These are phyloP conservation scores for Otus sunia DNA, from an alignment of 2,113 vertebrate species.

Conservation along the genomic window DNA sequence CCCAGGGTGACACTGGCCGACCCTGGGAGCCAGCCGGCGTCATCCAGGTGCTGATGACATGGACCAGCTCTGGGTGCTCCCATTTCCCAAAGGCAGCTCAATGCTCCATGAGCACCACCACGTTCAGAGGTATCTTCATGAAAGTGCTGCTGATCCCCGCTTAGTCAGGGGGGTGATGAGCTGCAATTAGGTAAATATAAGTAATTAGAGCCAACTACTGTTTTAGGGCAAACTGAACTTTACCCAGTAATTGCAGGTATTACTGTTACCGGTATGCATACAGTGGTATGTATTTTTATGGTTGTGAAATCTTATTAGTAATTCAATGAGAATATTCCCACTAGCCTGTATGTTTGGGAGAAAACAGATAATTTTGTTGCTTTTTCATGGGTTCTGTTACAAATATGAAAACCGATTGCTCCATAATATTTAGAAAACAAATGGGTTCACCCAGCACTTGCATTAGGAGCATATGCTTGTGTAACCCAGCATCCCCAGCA, in stretches of 20 bases:
- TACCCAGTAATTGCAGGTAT: background rate
- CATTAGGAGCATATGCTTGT: fast-evolving
- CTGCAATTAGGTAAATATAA: background rate
- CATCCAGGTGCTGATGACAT: background rate
- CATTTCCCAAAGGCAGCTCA: background rate
- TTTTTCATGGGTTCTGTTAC: background rate
- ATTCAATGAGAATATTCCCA: background rate
- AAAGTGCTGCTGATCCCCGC: background rate
- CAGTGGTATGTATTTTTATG: background rate
- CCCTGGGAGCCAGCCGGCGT: background rate
- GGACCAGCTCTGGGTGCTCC: background rate
- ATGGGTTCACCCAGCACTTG: background rate
- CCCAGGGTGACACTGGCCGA: too few species aligned
- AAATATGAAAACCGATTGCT: background rate
- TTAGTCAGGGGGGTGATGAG: background rate
- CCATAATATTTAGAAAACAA: background rate
- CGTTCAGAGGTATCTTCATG: background rate
- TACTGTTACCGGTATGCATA: background rate
- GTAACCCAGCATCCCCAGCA: background rate
- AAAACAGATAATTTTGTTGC: background rate
- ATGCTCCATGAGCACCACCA: fast-evolving
- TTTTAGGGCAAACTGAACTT: background rate
- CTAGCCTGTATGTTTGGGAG: background rate
- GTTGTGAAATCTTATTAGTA: background rate
- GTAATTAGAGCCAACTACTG: background rate